Evolutionary conservation across 2,888 invertebrate genomes (phyloP), one percentile per base, ranked within the genome.

Genomic region (Eurois occulta): DNA sequence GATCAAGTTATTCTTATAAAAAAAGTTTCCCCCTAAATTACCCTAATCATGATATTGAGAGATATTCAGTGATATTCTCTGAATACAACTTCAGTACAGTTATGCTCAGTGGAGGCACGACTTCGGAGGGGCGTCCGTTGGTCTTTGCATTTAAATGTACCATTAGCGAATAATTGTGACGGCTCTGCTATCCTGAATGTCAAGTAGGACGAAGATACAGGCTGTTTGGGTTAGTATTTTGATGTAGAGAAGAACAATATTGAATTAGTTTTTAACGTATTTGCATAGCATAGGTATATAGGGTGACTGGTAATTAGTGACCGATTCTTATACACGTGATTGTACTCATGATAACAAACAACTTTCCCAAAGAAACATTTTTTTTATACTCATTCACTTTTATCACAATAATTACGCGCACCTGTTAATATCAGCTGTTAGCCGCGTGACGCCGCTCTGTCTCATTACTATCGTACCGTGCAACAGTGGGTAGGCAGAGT

Each of bases 81-180:
- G 24, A 58, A 82, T 28, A 71, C 24, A 18, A 46, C 2, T 60
- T 68, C 35, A 75, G 43, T 65, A 43, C 24, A 48, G 66, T 69
- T 58, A 80, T 75, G 77, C 58, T 58, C 60, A 43, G 16, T 62
- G 65, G 75, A 21, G 71, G 72, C 70, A 65, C 55, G 55, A 35
- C 55, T 72, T 55, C 41, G 18, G 48, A n/a, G 21, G 21, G 43
- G 72, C 43, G 73, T 28, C 58, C 68, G 58, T 69, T 78, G 68
- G 79, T 81, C 88, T 86, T 86, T 85, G 89, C 88, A 89, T 89
- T 88, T 89, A 89, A 89, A 89, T 89, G 87, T 87, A 78, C 81
- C 78, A 85, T 89, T 88, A 85, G 70, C 77, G 72, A 85, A 81
- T 89, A 83, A 88, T 89, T 87, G 86, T 86, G 84, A 84, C 55